Conservation (phyloP, 2,113 vertebrate species). For the Chaenogobius annularis region DNA sequence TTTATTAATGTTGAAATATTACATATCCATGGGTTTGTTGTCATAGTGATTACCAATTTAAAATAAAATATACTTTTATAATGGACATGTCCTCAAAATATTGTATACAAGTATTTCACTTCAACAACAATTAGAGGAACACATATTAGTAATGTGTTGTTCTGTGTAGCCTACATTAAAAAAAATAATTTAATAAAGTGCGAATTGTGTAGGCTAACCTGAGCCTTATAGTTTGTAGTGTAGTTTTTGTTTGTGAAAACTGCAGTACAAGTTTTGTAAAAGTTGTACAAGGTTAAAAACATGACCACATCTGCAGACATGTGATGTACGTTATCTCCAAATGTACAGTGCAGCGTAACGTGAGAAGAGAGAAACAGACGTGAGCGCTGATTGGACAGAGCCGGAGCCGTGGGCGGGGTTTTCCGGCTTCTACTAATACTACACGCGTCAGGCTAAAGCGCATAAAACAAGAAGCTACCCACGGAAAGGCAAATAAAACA, state of each 20-base stretch:
- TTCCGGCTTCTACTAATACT: constrained; percentile 29
- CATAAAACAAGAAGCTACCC: constrained; percentile 7
- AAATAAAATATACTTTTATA: too few species aligned
- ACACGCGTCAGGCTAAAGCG: accelerated
- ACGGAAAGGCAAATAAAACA: not conserved
- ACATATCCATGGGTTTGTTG: too few species aligned
- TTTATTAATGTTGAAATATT: too few species aligned
- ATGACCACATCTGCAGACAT: not conserved
- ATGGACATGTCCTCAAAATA: too few species aligned
- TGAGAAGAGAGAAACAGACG: not conserved
- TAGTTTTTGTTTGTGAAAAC: not conserved
- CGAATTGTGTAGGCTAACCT: too few species aligned
- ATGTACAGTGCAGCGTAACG: not conserved
- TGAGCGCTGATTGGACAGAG: not conserved
- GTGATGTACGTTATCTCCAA: not conserved
- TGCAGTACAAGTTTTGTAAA: not conserved
- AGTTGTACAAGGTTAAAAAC: not conserved
- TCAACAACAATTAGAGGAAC: too few species aligned
- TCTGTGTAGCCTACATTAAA: too few species aligned
- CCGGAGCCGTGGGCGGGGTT: constrained; percentile 23
- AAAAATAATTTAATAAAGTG: too few species aligned
- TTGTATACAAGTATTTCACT: too few species aligned
- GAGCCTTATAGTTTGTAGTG: not conserved
- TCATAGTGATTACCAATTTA: too few species aligned
- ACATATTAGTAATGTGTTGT: too few species aligned